A percentile compares a stretch with the other conserved stretches of the same genome.
Conservation (phyloP, 2,113 vertebrate species). For the Phycodurus eques region DNA sequence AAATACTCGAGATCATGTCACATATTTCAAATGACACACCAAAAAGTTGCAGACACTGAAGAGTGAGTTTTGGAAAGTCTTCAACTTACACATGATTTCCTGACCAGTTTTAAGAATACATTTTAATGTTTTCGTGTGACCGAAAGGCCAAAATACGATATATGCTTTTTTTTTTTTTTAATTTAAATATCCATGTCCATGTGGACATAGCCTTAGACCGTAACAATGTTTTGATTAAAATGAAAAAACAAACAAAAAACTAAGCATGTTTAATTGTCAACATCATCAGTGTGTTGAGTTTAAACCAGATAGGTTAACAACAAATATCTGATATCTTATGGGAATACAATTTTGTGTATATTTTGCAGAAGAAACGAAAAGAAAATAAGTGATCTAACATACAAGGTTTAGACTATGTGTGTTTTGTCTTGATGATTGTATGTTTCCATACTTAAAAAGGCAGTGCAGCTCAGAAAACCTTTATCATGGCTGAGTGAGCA, state of each 20-base stretch:
- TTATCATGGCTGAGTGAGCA: conserved; percentile 24
- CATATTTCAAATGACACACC: background rate
- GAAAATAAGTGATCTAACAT: conserved; percentile 5
- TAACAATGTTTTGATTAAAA: background rate
- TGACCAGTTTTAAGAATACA: no score
- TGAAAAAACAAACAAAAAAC: background rate
- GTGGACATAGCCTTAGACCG: background rate
- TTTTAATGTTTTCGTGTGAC: no score
- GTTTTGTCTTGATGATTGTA: conserved; percentile 49
- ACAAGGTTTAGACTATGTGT: conserved; percentile 48
- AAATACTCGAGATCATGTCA: background rate
- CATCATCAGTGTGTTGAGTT: background rate
- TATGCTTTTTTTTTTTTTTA: background rate
- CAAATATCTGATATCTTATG: background rate
- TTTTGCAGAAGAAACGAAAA: conserved; percentile 27
- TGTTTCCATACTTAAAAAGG: conserved; percentile 34
- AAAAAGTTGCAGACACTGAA: no score
- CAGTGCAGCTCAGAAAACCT: conserved; percentile 17
- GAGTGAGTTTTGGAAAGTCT: no score
- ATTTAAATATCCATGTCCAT: background rate
- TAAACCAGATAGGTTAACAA: background rate
- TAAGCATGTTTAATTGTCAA: background rate
- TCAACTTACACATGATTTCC: no score
- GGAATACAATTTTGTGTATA: background rate
- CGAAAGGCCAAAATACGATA: background rate